A percentile compares a stretch with the other conserved stretches of the same genome.
These are phyloP conservation scores for Zoanthus gigantus DNA, from an alignment of 92 coral and sea anemone species.

Conservation along the genomic window DNA sequence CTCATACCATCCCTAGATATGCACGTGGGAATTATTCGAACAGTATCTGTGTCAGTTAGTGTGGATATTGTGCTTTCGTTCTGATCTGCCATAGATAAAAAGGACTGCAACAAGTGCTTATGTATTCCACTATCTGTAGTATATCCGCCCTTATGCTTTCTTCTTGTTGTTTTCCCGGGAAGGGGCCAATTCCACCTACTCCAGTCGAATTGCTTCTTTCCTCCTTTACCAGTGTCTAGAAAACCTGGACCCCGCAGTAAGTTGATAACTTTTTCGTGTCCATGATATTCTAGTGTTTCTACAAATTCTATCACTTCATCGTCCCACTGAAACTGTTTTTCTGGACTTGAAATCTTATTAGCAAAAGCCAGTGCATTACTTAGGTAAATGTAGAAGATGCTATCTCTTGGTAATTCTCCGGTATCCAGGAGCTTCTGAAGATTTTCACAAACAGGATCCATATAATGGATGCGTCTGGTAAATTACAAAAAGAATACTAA, in stretches of 20 bases:
- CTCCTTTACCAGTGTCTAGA: constrained; percentile 36
- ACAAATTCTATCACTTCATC: constrained; percentile 55
- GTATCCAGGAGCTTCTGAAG: constrained; percentile 49
- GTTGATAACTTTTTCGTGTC: constrained; percentile 51
- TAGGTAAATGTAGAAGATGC: constrained; percentile 53
- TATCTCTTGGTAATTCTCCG: constrained; percentile 55
- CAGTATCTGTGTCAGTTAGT: constrained; percentile 40
- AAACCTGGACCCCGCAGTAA: constrained; percentile 38
- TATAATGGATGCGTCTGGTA: constrained; percentile 44
- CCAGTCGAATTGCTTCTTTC: constrained; percentile 63
- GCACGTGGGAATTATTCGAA: constrained; percentile 30
- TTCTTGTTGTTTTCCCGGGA: constrained; percentile 44
- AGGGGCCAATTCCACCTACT: constrained; percentile 68
- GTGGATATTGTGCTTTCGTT: constrained; percentile 43
- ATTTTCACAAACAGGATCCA: constrained; percentile 53
- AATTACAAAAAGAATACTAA: constrained; percentile 31
- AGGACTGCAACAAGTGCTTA: constrained; percentile 32
- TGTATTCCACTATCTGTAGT: constrained; percentile 50
- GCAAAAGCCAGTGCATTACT: constrained; percentile 43
- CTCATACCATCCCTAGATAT: constrained; percentile 44
- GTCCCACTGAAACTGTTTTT: constrained; percentile 57
- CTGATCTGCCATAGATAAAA: constrained; percentile 46
- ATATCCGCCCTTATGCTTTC: constrained; percentile 33
- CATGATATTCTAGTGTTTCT: constrained; percentile 55
- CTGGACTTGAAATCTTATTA: constrained; percentile 25